These are phyloP conservation scores for Drosophila mimica DNA, from an alignment of 2,888 invertebrate genomes.

Conservation along the genomic window DNA sequence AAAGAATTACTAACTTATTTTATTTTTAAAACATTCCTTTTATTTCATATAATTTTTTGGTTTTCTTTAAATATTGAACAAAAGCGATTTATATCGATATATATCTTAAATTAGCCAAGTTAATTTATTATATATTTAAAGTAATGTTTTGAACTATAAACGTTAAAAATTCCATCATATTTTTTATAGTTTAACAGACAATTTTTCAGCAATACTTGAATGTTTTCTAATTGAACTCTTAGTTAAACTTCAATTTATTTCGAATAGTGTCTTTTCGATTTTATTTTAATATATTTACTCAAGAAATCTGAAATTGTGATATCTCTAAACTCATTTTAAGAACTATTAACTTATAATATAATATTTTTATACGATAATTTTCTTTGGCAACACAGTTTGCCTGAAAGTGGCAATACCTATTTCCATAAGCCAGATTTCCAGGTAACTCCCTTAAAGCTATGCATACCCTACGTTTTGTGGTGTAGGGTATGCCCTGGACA, in stretches of 20 bases:
- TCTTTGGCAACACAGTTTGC: neutral
- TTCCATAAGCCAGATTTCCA: neutral
- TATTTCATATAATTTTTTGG: no score
- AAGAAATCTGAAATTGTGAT: neutral
- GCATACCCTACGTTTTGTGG: neutral
- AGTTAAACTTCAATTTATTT: neutral
- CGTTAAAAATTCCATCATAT: neutral
- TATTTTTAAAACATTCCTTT: rapidly evolving
- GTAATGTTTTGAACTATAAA: neutral
- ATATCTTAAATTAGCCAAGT: neutral
- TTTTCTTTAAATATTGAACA: no score
- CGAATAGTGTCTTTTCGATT: neutral
- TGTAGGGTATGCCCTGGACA: conserved; percentile 42
- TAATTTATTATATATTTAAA: neutral
- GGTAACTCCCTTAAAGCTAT: neutral
- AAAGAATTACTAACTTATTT: neutral
- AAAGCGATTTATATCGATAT: no score
- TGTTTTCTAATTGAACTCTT: neutral
- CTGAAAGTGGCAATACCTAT: neutral
- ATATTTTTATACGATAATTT: rapidly evolving
- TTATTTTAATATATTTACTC: neutral
- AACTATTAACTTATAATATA: rapidly evolving
- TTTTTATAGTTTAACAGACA: neutral
- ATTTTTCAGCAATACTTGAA: neutral
- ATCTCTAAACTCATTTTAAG: neutral